These are phyloP conservation scores for Nothoprocta perdicaria DNA, from an alignment of 2,113 vertebrate genomes.

Conservation along the genomic window DNA sequence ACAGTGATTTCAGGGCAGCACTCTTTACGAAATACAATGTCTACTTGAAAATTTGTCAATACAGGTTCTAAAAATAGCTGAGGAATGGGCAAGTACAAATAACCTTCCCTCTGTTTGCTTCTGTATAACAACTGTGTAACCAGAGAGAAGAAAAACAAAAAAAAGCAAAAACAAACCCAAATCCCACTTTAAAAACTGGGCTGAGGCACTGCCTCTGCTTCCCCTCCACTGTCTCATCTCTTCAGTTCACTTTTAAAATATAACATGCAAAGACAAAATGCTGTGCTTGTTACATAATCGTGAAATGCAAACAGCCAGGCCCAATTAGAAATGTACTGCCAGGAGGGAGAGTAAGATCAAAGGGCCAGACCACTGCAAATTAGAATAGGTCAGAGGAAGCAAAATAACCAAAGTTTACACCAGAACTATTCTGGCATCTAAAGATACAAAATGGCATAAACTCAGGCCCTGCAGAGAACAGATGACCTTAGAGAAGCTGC, in stretches of 20 bases:
- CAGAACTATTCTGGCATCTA: neutral
- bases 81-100: constrained; percentile 65
- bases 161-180: neutral
- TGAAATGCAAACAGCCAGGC: neutral
- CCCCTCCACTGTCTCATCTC: constrained; percentile 15
- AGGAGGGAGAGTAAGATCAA: constrained; percentile 18
- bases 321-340: neutral
- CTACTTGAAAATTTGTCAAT: constrained; percentile 75
- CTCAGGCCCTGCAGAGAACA: neutral
- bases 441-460: neutral
- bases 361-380: neutral
- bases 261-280: constrained; percentile 18
- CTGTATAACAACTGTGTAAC: constrained; percentile 52
- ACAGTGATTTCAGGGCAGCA: constrained; percentile 73
- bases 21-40: constrained; percentile 75
- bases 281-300: neutral
- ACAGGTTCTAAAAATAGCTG: constrained; percentile 72
- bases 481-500: neutral
- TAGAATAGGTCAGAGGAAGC: neutral
- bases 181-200: constrained; percentile 23
- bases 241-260: constrained; percentile 17
- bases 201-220: constrained; percentile 8
- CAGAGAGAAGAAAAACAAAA: neutral
- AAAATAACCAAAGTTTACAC: neutral
- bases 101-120: constrained; percentile 49